Conservation (phyloP, 1,140 invertebrate species). For the Ceratina japonica region DNA sequence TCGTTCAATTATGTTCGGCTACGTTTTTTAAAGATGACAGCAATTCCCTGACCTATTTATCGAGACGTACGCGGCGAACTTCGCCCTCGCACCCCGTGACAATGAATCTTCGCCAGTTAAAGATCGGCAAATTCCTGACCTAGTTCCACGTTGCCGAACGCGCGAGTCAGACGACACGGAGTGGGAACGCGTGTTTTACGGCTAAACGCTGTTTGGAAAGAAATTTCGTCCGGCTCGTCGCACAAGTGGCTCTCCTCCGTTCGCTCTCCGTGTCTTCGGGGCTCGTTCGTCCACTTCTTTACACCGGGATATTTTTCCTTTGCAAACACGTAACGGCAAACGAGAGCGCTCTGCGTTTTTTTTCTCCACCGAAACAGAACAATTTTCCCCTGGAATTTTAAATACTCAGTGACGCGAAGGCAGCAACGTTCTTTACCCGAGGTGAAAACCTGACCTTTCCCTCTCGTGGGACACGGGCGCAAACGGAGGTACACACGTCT, state of each 20-base stretch:
- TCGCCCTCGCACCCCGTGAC: background rate
- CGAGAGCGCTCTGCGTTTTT: too few relatives aligned
- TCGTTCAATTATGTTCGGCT: background rate
- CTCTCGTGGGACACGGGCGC: too few relatives aligned
- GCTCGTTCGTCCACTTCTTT: background rate
- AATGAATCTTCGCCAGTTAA: constrained; percentile 42
- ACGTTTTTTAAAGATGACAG: background rate
- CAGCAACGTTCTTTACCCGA: too few relatives aligned
- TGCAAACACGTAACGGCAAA: background rate
- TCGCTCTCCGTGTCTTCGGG: background rate
- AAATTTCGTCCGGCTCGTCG: background rate
- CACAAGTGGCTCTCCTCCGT: background rate
- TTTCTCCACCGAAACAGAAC: too few relatives aligned
- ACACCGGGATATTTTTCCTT: background rate
- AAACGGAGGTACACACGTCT: background rate
- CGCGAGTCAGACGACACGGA: constrained; percentile 14
- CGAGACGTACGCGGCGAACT: background rate
- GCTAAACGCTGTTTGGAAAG: background rate
- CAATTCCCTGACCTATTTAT: constrained; percentile 33
- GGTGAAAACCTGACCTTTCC: constrained; percentile 13
- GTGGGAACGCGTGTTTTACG: constrained; percentile 14
- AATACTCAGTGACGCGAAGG: too few relatives aligned
- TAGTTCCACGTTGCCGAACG: constrained; percentile 30
- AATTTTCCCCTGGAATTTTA: too few relatives aligned
- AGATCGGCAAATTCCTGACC: constrained; percentile 42